phyloP scores from a whole-genome alignment of 2,888 invertebrate genomes.

The Eristalis pertinax region DNA sequence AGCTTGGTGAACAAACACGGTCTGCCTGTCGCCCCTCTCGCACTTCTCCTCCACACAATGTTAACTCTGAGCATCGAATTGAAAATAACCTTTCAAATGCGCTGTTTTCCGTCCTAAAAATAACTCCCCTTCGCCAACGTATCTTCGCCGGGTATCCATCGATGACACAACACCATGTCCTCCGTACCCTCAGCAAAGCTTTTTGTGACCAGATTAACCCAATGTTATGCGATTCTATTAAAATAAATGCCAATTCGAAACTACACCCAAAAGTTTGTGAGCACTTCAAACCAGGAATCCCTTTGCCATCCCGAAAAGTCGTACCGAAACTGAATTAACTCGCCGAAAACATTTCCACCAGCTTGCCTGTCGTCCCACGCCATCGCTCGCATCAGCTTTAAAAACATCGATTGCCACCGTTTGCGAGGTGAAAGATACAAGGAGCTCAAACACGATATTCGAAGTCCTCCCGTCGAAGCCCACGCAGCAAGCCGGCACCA shows the following conservation, averaged over 20 bases:
- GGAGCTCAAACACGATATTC: neutral
- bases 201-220: neutral
- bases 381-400: neutral
- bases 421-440: neutral
- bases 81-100: too few relatives aligned
- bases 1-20: too few relatives aligned
- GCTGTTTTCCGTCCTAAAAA: neutral
- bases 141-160: neutral
- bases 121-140: neutral
- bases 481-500: slow-evolving; percentile 31
- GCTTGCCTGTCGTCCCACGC: neutral
- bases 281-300: slow-evolving; percentile 12
- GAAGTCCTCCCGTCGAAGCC: neutral
- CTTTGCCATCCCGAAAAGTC: slow-evolving; percentile 9
- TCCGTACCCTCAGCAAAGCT: neutral
- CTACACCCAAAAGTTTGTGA: neutral
- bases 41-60: too few relatives aligned
- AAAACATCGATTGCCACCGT: slow-evolving; percentile 39
- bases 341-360: slow-evolving; percentile 34
- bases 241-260: slow-evolving; percentile 1
- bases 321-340: slow-evolving; percentile 42
- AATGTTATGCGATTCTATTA: neutral
- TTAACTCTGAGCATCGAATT: too few relatives aligned
- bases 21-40: too few relatives aligned
- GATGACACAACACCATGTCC: neutral